Conservation (phyloP, 2,888 invertebrate species). For the Euspilapteryx auroguttella region DNA sequence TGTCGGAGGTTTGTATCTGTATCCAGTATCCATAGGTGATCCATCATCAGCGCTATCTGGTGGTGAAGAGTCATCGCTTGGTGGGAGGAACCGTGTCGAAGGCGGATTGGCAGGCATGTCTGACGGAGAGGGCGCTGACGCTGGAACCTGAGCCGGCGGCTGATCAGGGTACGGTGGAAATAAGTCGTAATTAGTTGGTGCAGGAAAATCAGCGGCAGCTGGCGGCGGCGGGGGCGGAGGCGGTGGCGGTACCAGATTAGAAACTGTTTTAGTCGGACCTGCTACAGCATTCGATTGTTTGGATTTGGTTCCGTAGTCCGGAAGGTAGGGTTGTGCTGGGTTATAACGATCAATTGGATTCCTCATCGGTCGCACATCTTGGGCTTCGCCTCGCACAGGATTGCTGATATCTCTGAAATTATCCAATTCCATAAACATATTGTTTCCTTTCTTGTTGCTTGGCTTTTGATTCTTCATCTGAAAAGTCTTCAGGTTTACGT, state of each 20-base stretch:
- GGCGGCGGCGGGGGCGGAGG: slow-evolving; percentile 26
- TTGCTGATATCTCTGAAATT: slow-evolving; percentile 30
- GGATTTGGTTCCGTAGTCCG: slow-evolving; percentile 19
- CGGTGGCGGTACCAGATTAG: slow-evolving; percentile 35
- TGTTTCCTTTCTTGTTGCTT: slow-evolving; percentile 24
- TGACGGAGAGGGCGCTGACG: slow-evolving; percentile 10
- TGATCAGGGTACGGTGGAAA: slow-evolving; percentile 38
- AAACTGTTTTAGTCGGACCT: slow-evolving; percentile 19
- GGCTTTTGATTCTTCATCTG: slow-evolving; percentile 33
- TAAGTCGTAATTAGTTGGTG: slow-evolving; percentile 34
- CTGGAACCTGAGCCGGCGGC: slow-evolving; percentile 8
- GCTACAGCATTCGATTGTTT: slow-evolving; percentile 29
- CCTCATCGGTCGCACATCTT: slow-evolving; percentile 21
- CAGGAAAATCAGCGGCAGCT: slow-evolving; percentile 28
- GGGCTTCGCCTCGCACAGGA: slow-evolving; percentile 45
- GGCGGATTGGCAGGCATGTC: slow-evolving; percentile 8
- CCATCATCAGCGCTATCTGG: slow-evolving; percentile 15
- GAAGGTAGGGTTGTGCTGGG: slow-evolving; percentile 49
- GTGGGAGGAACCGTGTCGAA: slow-evolving; percentile 16
- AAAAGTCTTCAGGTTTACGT: slow-evolving; percentile 44
- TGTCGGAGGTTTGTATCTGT: slow-evolving; percentile 29
- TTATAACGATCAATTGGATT: slow-evolving; percentile 45
- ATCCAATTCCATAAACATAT: slow-evolving; percentile 33
- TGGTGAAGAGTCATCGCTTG: slow-evolving; percentile 14
- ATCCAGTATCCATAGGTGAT: slow-evolving; percentile 22